Evolutionary conservation across 2,797 vertebrate genomes (phyloP).

Genomic region (Tangara arthus): DNA sequence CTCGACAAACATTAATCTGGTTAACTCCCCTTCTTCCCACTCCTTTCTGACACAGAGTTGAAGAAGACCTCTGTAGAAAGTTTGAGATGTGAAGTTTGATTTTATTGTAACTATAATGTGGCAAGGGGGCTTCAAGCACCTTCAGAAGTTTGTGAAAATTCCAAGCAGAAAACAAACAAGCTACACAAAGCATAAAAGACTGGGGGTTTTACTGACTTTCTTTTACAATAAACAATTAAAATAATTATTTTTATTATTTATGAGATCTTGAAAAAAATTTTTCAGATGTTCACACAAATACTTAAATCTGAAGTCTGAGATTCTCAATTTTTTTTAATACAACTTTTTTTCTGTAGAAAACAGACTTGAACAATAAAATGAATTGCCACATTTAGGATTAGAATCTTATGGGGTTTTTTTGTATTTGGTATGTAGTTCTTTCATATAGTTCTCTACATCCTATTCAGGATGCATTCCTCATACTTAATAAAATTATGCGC

Average conservation of each 20-base stretch:
- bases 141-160: neutral
- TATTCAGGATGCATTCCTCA: neutral
- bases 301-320: neutral
- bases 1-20: conserved; percentile 49
- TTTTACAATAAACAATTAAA: neutral
- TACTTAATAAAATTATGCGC: neutral
- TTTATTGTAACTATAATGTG: neutral
- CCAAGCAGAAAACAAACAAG: neutral
- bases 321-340: neutral
- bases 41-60: conserved; percentile 33
- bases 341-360: neutral
- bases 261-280: neutral
- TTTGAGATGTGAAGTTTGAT: neutral
- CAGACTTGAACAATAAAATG: neutral
- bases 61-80: conserved; percentile 16
- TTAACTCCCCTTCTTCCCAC: conserved; percentile 58
- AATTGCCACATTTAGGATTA: neutral
- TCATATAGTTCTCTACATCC: neutral
- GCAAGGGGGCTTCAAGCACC: neutral
- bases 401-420: neutral
- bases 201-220: neutral
- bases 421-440: neutral
- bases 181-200: neutral
- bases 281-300: neutral
- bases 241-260: neutral